These are phyloP conservation scores for Strigamia transsilvanica DNA, from an alignment of 2,888 invertebrate species.

Conservation along the genomic window DNA sequence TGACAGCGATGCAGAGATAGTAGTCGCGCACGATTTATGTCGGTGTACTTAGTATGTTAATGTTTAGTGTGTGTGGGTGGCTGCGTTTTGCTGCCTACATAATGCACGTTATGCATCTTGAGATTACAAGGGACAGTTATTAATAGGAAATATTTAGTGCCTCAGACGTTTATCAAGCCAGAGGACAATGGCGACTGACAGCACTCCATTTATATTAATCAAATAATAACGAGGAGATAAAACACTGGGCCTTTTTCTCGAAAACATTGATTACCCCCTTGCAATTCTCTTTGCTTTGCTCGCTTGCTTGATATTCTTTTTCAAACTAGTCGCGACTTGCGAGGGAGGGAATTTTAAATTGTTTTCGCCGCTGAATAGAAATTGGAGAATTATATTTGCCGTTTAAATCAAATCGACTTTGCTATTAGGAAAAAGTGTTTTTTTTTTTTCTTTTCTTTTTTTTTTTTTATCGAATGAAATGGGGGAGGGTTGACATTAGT, in stretches of 20 bases:
- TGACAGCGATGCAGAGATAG: constrained; percentile 35
- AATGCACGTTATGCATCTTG: constrained; percentile 39
- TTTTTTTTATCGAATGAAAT: neutral
- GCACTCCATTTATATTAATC: constrained; percentile 44
- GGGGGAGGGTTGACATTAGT: neutral
- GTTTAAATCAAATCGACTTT: constrained; percentile 24
- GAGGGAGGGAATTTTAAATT: constrained; percentile 1
- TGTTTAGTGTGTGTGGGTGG: neutral
- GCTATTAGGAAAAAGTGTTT: neutral
- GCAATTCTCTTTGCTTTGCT: neutral
- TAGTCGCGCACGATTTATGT: neutral
- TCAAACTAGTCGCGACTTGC: neutral
- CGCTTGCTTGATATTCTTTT: neutral
- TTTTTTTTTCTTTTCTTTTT: neutral
- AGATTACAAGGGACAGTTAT: constrained; percentile 39
- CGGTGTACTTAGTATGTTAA: constrained; percentile 24
- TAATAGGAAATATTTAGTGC: constrained; percentile 44
- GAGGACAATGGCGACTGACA: constrained; percentile 42
- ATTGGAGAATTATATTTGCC: constrained; percentile 20
- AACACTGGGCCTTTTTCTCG: constrained; percentile 5
- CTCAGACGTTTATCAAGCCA: constrained; percentile 24
- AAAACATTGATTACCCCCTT: constrained; percentile 16
- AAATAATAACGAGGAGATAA: constrained; percentile 37
- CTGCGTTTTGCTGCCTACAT: neutral
- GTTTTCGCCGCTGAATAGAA: neutral